phyloP scores from a whole-genome alignment of 2,113 vertebrate genomes.

The Nipponia nippon region DNA sequence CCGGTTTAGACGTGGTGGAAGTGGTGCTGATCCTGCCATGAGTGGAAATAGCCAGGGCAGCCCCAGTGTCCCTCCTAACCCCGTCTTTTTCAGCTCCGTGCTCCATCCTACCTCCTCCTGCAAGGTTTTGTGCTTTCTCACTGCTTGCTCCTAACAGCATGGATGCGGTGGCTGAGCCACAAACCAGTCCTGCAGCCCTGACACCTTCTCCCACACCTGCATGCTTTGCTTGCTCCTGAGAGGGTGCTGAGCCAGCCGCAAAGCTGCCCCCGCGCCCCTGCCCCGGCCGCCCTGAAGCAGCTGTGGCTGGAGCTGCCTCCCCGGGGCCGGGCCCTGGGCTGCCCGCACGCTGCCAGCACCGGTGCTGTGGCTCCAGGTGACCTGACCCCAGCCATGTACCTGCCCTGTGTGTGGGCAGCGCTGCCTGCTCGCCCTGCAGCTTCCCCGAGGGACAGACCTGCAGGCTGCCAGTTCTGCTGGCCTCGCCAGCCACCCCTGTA shows the following conservation, averaged over 20 bases:
- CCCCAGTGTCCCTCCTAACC: not conserved
- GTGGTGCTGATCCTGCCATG: no score
- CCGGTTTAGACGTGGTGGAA: fast-evolving
- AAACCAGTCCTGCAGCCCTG: not conserved
- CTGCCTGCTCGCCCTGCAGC: not conserved
- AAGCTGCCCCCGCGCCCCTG: not conserved
- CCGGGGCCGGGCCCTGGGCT: not conserved
- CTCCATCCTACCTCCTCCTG: not conserved
- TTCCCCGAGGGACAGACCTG: not conserved
- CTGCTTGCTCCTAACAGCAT: not conserved
- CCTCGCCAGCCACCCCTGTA: not conserved
- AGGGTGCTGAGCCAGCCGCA: not conserved
- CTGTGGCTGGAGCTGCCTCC: not conserved
- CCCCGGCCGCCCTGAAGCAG: not conserved
- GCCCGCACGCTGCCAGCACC: not conserved
- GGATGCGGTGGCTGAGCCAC: not conserved
- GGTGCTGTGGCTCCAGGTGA: not conserved
- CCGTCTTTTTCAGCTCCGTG: not conserved
- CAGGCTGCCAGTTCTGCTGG: not conserved
- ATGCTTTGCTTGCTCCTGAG: not conserved
- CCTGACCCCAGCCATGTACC: not conserved
- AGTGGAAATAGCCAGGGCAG: not conserved
- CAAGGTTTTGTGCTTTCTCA: not conserved
- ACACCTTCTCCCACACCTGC: not conserved
- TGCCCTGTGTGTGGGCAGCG: not conserved